Evolutionary conservation across 2,888 invertebrate species (phyloP).

Genomic region (Bedellia somnulentella): DNA sequence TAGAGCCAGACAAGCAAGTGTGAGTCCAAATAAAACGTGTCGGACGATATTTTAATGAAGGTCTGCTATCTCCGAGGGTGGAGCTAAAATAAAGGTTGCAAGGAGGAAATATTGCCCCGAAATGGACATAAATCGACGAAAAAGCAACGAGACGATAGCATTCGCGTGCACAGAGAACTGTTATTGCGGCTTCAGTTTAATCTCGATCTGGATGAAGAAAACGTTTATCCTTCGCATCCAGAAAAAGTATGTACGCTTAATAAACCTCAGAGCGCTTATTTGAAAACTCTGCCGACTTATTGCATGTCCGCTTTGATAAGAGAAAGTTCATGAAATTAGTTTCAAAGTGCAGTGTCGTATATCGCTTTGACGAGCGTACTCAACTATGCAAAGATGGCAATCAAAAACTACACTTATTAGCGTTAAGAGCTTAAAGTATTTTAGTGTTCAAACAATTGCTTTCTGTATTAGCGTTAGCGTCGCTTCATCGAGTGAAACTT

Average conservation of each 20-base stretch:
- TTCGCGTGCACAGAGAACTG: slow-evolving; percentile 12
- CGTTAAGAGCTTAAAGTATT: too few relatives aligned
- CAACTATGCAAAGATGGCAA: too few relatives aligned
- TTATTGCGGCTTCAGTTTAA: slow-evolving; percentile 16
- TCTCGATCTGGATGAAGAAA: slow-evolving; percentile 12
- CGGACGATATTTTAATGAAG: slow-evolving; percentile 17
- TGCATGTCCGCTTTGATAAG: too few relatives aligned
- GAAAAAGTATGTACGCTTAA: slow-evolving; percentile 4
- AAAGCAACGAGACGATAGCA: slow-evolving; percentile 12
- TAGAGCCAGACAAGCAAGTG: slow-evolving; percentile 3
- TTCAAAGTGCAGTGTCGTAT: too few relatives aligned
- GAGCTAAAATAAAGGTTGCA: slow-evolving; percentile 8
- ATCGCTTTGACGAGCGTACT: too few relatives aligned
- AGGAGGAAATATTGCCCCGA: slow-evolving; percentile 11
- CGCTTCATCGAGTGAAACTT: not conserved
- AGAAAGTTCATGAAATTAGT: too few relatives aligned
- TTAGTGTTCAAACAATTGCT: too few relatives aligned
- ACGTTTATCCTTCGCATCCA: slow-evolving; percentile 11
- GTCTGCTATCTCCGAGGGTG: slow-evolving; percentile 12
- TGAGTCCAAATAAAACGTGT: slow-evolving; percentile 6
- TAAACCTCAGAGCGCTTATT: not conserved
- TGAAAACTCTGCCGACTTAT: not conserved
- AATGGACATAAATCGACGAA: slow-evolving; percentile 16
- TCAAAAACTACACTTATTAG: too few relatives aligned
- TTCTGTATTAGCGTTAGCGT: slow-evolving; percentile 2